Base-by-base conservation (phyloP, 2,888 invertebrate genomes). In the Spilosoma lubricipeda region DNA sequence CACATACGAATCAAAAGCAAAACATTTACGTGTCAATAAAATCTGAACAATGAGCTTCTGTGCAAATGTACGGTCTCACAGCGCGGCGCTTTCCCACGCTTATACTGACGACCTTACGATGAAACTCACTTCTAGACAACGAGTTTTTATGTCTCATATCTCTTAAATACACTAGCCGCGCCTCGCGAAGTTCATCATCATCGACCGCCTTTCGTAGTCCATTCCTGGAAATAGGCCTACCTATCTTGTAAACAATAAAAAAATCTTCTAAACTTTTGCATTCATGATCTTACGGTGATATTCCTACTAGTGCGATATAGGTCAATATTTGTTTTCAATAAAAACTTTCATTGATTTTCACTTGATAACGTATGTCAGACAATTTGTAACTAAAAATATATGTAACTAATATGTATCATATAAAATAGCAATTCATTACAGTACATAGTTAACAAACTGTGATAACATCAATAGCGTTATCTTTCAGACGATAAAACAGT, bases 381-480 rank as follows among this genome's bases (percentile, higher is more conserved):
- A 48, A 20, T 48, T 18, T 20, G 5, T 48, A 48, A 48, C 7
- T 20, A 48, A 48, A 48, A 48, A 48, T 59, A 59, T 27, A 7
- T 36, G 27, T 27, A 27, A 59, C 63, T 5, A 30, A 30, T 18
- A 63, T 4, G n/a, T n/a, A n/a, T n/a, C n/a, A 45, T 27, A 36
- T 23, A 68, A 48, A 56, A 70, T n/a, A 70, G 36, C 27, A 70
- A 65, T 69, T 52, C 66, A 73, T 56, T 65, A 65, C 42, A 42
- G 30, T 42, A 65, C 67, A 68, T 30, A 30, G 59, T 73, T 68
- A 63, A 64, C 63, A 68, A n/a, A 39, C 30, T 70, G 67, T 76
- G 87, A 87, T 86, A 86, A 83, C 70, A 81, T 80, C 73, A 69
- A 74, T 77, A 76, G 18, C 70, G 72, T 79, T 86, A 86, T 86